These are phyloP conservation scores for Platynereis dumerilii DNA, from an alignment of 2,888 invertebrate genomes.

Conservation along the genomic window DNA sequence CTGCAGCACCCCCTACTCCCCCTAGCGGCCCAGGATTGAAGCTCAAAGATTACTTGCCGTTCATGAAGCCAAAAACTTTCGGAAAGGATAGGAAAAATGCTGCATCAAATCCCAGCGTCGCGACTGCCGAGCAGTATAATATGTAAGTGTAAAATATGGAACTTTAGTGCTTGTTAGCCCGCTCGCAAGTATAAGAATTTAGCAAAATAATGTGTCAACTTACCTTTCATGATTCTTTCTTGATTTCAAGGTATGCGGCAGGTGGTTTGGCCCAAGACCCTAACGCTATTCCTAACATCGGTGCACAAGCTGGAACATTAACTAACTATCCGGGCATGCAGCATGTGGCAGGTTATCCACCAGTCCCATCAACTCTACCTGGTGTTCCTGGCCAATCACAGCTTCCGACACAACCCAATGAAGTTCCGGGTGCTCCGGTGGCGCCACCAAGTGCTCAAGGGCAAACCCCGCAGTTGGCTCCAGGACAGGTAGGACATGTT, in stretches of 20 bases:
- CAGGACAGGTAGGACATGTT: too few species aligned
- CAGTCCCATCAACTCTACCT: neutral
- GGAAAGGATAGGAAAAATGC: conserved; percentile 25
- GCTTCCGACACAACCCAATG: neutral
- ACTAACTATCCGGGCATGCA: too few species aligned
- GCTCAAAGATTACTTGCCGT: conserved; percentile 86
- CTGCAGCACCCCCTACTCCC: neutral
- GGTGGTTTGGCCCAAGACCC: neutral
- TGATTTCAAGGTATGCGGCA: neutral
- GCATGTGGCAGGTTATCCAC: too few species aligned
- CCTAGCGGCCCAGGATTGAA: conserved; percentile 68
- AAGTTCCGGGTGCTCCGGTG: too few species aligned
- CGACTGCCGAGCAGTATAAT: neutral
- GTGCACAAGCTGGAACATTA: neutral
- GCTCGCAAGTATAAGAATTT: too few species aligned
- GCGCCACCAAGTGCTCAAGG: too few species aligned
- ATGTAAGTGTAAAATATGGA: neutral
- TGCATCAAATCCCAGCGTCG: neutral
- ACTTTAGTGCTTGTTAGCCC: too few species aligned
- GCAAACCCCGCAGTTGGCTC: too few species aligned
- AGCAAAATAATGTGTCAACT: too few species aligned
- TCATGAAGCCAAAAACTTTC: conserved; percentile 69
- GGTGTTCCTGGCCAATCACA: conserved; percentile 9
- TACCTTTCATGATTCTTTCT: too few species aligned
- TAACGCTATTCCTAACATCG: neutral